Evolutionary conservation across 2,797 vertebrate species (phyloP).

Genomic region (Acipenser transmontanus): DNA sequence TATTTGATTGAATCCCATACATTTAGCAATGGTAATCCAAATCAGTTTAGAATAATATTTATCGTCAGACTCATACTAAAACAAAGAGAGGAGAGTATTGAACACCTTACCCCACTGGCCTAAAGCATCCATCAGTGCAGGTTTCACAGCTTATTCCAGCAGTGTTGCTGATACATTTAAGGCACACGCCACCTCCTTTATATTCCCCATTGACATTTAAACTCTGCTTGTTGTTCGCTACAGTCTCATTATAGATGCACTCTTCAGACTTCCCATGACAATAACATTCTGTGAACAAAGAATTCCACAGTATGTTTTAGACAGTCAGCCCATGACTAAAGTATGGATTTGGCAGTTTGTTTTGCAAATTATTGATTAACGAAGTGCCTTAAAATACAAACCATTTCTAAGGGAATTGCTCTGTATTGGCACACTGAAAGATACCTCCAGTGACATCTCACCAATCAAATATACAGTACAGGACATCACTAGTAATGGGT

Average conservation of each 20-base stretch:
- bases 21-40: background rate
- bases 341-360: background rate
- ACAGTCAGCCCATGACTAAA: background rate
- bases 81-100: no score
- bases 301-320: background rate
- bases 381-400: no score
- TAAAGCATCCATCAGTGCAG: conserved; percentile 75
- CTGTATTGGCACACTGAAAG: no score
- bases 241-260: conserved; percentile 85
- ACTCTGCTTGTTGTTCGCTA: conserved; percentile 77
- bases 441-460: no score
- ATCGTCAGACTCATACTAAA: no score
- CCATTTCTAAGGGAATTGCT: no score
- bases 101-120: conserved; percentile 60
- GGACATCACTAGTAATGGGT: no score
- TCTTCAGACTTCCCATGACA: conserved; percentile 83
- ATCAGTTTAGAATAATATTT: background rate
- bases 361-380: no score
- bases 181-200: conserved; percentile 82
- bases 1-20: background rate
- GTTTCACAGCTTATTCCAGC: conserved; percentile 84
- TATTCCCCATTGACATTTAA: conserved; percentile 70
- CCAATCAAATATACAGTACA: no score
- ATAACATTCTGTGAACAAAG: conserved; percentile 75
- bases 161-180: conserved; percentile 75